Evolutionary conservation across 2,797 vertebrate species (phyloP).

Genomic region (Peromyscus nudipes): DNA sequence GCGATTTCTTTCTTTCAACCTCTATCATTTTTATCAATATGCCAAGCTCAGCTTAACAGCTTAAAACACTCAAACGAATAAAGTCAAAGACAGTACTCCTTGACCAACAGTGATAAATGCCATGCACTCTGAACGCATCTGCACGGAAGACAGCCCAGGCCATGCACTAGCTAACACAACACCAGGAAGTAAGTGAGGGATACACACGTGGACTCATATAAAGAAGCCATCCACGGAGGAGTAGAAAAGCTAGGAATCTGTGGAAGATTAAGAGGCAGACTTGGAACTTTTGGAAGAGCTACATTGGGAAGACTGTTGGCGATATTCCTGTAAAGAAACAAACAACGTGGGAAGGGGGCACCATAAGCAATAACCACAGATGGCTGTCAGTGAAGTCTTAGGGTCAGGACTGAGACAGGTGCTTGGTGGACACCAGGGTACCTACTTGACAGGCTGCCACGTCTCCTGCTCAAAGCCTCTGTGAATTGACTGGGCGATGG

Average conservation of each 20-base stretch:
- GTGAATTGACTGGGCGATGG: slow-evolving; percentile 98
- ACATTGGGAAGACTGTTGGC: slow-evolving; percentile 98
- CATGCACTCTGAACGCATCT: slow-evolving; percentile 88
- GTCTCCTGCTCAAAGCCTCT: slow-evolving; percentile 97
- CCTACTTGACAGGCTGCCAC: slow-evolving; percentile 98
- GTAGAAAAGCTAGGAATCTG: slow-evolving; percentile 97
- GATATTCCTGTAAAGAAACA: slow-evolving; percentile 95
- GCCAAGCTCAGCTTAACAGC: slow-evolving; percentile 86
- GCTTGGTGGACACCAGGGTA: slow-evolving; percentile 74
- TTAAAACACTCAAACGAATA: slow-evolving; percentile 61
- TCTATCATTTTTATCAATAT: slow-evolving; percentile 80
- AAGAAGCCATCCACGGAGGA: slow-evolving; percentile 96
- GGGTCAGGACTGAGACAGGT: slow-evolving; percentile 77
- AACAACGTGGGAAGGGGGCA: slow-evolving; percentile 90
- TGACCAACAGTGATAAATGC: slow-evolving; percentile 84
- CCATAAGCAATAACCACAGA: slow-evolving; percentile 87
- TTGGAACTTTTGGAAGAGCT: slow-evolving; percentile 98
- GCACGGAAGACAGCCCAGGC: slow-evolving; percentile 88
- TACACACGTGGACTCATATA: slow-evolving; percentile 98
- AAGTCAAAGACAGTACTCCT: slow-evolving; percentile 75
- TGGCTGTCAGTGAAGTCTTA: slow-evolving; percentile 78
- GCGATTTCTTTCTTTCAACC: slow-evolving; percentile 61
- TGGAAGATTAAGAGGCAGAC: slow-evolving; percentile 96
- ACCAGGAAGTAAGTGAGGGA: slow-evolving; percentile 89
- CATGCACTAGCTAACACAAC: slow-evolving; percentile 91